phyloP scores from a whole-genome alignment of 1,140 invertebrate species.

The Grapholita molesta region DNA sequence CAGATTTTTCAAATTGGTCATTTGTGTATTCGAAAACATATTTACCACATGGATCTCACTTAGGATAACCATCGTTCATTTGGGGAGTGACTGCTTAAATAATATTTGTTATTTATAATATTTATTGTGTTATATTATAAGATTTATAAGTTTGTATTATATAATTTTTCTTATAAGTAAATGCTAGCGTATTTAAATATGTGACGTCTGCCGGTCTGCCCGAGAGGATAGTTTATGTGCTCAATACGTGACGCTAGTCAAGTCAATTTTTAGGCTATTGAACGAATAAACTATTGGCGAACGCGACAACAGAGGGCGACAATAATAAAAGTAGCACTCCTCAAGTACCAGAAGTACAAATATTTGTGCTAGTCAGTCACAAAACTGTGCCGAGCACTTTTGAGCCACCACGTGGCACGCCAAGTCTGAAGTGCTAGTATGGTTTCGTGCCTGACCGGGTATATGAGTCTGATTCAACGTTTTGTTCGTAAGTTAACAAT shows the following conservation, averaged over 20 bases:
- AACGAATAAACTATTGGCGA: background rate
- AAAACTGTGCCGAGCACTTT: background rate
- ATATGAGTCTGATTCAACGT: conserved; percentile 1
- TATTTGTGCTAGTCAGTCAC: background rate
- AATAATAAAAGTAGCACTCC: background rate
- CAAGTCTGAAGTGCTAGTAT: conserved; percentile 1
- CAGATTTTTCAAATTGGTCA: background rate
- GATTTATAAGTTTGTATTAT: conserved; percentile 2
- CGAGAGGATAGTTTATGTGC: conserved; percentile 5
- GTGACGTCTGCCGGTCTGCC: background rate
- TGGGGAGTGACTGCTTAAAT: conserved; percentile 6
- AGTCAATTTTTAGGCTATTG: conserved; percentile 14
- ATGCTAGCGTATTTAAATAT: background rate
- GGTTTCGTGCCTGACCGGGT: background rate
- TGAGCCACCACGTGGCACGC: background rate
- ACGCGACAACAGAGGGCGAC: background rate
- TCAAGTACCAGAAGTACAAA: conserved; percentile 8
- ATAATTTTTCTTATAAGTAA: background rate
- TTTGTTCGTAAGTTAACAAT: background rate
- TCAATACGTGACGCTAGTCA: conserved; percentile 5
- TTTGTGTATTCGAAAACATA: conserved; percentile 8
- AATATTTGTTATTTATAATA: background rate
- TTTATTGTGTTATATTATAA: too few species aligned
- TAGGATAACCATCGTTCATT: background rate
- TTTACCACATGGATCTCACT: background rate